A percentile compares a stretch with the other conserved stretches of the same genome.
Conservation (phyloP, 2,797 vertebrate genomes). For the Discoglossus pictus region DNA sequence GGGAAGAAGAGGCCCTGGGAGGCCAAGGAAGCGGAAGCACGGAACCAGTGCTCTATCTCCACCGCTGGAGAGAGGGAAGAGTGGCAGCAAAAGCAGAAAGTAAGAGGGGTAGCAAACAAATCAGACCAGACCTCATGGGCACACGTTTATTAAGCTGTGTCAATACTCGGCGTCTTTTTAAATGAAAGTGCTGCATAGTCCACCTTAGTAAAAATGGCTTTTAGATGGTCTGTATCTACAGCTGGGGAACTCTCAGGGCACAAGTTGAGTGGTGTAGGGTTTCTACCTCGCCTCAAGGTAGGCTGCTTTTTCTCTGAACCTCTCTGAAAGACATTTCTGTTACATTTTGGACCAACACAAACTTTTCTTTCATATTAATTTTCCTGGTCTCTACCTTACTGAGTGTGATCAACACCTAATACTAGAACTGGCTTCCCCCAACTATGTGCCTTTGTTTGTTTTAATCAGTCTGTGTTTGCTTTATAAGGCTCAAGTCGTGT, state of each 20-base stretch:
- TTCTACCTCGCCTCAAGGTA: too few species aligned
- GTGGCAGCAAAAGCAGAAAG: slow-evolving; percentile 87
- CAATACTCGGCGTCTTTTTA: slow-evolving; percentile 17
- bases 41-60: slow-evolving; percentile 76
- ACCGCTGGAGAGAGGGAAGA: slow-evolving; percentile 82
- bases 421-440: too few species aligned
- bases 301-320: too few species aligned
- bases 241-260: slow-evolving; percentile 38
- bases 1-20: slow-evolving; percentile 87
- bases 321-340: neutral
- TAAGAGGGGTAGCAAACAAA: slow-evolving; percentile 67
- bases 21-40: slow-evolving; percentile 94
- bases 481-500: too few species aligned
- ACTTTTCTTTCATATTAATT: too few species aligned
- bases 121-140: slow-evolving; percentile 23
- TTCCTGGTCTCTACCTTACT: too few species aligned
- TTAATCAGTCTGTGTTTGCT: too few species aligned
- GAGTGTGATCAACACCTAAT: too few species aligned
- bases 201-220: slow-evolving; percentile 1
- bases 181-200: slow-evolving; percentile 27
- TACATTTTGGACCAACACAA: neutral
- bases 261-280: neutral
- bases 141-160: slow-evolving; percentile 8
- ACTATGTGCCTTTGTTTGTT: too few species aligned
- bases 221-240: slow-evolving; percentile 12